Evolutionary conservation across 2,797 vertebrate genomes (phyloP).

Genomic region (Gallirallus australis): DNA sequence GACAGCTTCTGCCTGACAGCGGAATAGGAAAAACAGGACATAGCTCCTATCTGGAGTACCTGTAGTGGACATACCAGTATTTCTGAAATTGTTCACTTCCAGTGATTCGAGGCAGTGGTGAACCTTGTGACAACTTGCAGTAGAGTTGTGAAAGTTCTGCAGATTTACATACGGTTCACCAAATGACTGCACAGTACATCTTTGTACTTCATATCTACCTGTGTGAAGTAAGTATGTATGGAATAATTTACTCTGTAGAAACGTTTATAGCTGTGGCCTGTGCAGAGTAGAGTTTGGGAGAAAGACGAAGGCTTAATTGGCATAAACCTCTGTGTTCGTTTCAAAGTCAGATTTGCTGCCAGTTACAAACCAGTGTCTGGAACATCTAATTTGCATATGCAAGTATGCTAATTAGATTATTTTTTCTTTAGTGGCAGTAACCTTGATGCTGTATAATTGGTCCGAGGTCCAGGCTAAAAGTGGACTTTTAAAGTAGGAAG

Average conservation of each 20-base stretch:
- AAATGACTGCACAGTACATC: neutral
- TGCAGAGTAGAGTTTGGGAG: neutral
- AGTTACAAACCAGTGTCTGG: conserved; percentile 18
- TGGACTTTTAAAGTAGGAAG: conserved; percentile 62
- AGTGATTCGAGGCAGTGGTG: neutral
- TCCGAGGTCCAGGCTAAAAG: conserved; percentile 54
- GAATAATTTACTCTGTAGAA: neutral
- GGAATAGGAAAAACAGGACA: neutral
- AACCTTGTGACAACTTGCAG: neutral
- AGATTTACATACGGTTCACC: neutral
- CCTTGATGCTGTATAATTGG: conserved; percentile 32
- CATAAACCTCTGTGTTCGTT: neutral
- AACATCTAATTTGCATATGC: conserved; percentile 51
- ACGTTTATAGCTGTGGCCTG: neutral
- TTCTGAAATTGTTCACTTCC: neutral
- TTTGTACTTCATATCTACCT: neutral
- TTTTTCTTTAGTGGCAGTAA: conserved; percentile 60
- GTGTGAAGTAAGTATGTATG: neutral
- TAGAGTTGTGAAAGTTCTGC: neutral
- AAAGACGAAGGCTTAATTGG: neutral
- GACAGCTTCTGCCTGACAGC: neutral
- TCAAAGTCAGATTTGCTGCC: conserved; percentile 27
- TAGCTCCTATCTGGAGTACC: neutral
- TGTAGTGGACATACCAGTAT: neutral
- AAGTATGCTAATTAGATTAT: conserved; percentile 36